Percentiles rank a stretch among this genome's conserved stretches.
phyloP scores from a whole-genome alignment of 2,888 invertebrate species.

The Aphodius sticticus region DNA sequence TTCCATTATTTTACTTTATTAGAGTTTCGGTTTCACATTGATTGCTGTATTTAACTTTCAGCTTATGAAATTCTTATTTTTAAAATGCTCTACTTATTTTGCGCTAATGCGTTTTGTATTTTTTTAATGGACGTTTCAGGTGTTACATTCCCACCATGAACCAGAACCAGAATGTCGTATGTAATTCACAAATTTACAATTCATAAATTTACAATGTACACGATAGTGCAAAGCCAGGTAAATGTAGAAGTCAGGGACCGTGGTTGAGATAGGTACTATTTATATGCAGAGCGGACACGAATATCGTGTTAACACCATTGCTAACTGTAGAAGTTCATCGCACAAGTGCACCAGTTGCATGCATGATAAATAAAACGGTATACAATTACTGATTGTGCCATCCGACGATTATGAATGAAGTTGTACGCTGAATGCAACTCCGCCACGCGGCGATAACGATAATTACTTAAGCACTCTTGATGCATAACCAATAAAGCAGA shows the following conservation, averaged over 20 bases:
- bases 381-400: not conserved
- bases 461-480: slow-evolving; percentile 4
- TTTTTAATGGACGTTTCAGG: too few relatives aligned
- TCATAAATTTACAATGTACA: not conserved
- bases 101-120: too few relatives aligned
- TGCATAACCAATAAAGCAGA: not conserved
- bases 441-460: not conserved
- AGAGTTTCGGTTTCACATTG: too few relatives aligned
- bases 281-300: not conserved
- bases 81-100: too few relatives aligned
- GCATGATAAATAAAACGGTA: not conserved
- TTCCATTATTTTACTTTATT: too few relatives aligned
- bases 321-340: not conserved
- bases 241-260: not conserved
- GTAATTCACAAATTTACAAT: not conserved
- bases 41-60: too few relatives aligned
- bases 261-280: not conserved
- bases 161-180: too few relatives aligned
- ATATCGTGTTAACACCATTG: not conserved
- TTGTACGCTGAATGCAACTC: not conserved
- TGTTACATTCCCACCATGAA: too few relatives aligned
- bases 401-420: slow-evolving; percentile 4
- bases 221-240: not conserved
- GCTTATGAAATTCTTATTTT: too few relatives aligned
- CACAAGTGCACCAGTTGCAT: slow-evolving; percentile 4